Base-by-base conservation (phyloP, 2,113 vertebrate genomes). In the Crypturellus undulatus region DNA sequence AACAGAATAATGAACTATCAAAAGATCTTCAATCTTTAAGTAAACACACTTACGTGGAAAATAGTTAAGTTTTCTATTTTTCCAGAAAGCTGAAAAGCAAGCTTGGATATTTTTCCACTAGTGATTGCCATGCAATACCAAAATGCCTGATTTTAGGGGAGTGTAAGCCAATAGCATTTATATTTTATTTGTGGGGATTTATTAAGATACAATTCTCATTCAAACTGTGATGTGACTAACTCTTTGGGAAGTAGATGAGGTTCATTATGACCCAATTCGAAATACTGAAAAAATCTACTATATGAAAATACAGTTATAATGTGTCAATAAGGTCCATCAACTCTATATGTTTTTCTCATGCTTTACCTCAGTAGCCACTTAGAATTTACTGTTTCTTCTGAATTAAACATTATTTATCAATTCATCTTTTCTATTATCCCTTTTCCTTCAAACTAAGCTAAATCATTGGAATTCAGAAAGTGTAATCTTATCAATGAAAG, bases 21-120 rank as follows among this genome's bases (percentile, higher is more conserved):
- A 68, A 77, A 5, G 5, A 59, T 42, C 16, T 59, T 16, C 40
- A 68, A 42, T 0, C 0, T 60, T 36, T 54, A 15, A 15, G 3
- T 38, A 63, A 10, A 17, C 1, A 42, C 20, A 63, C 52, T 63
- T 79, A 58, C 32, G 28, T 28, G 54, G 15, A 56, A 56, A 56
- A 30, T 56, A 17, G 42, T 75, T 40, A 43, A 1, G 22, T 76
- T 75, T 62, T 75, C 6, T 3, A 7, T 65, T 14, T 65, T 59
- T 25, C 6, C 21, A 58, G 34, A 10, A 87, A n/a, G 2, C 5
- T 58, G 3, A 68, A 58, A 36, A 47, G 5, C 8, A 32, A 3
- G 1, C 3, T 21, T 79, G 32, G 79, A n/a, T 13, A 30, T 65
- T 58, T 2, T 2, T 69, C 82, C 64, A 43, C 10, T 15, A 28